A percentile compares a stretch with the other conserved stretches of the same genome.
Evolutionary conservation across 2,888 invertebrate species (phyloP).

Genomic region (Eilema griseolum): DNA sequence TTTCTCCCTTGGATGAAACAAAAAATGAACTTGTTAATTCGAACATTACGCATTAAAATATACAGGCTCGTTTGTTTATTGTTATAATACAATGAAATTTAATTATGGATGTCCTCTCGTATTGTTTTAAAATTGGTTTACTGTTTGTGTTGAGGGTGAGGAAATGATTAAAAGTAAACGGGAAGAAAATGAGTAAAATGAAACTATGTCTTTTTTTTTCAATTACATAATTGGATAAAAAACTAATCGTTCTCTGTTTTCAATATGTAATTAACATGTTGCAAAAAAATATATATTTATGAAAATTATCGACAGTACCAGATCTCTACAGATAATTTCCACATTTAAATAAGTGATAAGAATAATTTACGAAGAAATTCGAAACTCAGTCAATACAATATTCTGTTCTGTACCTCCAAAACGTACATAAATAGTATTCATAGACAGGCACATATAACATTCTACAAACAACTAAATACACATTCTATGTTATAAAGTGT

Average conservation of each 20-base stretch:
- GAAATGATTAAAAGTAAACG: too few relatives aligned
- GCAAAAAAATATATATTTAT: too few relatives aligned
- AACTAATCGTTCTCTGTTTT: too few relatives aligned
- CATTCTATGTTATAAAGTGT: not conserved
- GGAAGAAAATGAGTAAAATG: not conserved
- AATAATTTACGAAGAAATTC: too few relatives aligned
- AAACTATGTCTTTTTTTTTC: not conserved
- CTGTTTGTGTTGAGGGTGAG: not conserved
- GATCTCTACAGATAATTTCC: too few relatives aligned
- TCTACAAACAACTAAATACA: not conserved
- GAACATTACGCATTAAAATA: constrained; percentile 36
- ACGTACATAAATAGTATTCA: too few relatives aligned
- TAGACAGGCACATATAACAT: not conserved
- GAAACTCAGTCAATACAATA: too few relatives aligned
- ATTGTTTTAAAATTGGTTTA: constrained; percentile 15
- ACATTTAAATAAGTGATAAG: too few relatives aligned
- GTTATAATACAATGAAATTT: constrained; percentile 32
- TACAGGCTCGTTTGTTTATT: constrained; percentile 23
- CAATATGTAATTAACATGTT: too few relatives aligned
- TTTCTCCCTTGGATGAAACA: constrained; percentile 33
- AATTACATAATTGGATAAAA: too few relatives aligned
- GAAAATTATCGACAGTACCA: too few relatives aligned
- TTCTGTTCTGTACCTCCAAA: too few relatives aligned
- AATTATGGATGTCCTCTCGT: constrained; percentile 22
- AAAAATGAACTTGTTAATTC: constrained; percentile 46